Evolutionary conservation across 2,113 vertebrate genomes (phyloP).

Genomic region (Euleptes europaea): DNA sequence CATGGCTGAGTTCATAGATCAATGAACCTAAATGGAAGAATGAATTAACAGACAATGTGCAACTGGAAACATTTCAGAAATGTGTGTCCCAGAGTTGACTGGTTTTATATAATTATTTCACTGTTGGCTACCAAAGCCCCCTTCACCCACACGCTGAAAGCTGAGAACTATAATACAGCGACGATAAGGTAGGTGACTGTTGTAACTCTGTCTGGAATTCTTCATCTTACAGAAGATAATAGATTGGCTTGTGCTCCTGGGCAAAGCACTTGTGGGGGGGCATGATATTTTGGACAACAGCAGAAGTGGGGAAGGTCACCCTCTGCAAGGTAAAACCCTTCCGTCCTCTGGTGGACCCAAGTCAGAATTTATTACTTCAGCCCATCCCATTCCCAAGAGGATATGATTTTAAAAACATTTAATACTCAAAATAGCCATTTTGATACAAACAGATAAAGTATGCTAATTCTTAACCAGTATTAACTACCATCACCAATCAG

Average conservation of each 20-base stretch:
- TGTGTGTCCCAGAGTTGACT: not conserved
- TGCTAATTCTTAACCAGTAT: not conserved
- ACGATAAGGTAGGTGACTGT: not conserved
- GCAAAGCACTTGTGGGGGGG: too few species aligned
- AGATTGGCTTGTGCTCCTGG: too few species aligned
- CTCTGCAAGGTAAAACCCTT: too few species aligned
- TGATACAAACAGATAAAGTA: not conserved
- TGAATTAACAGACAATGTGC: not conserved
- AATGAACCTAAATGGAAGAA: not conserved
- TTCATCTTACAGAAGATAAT: not conserved
- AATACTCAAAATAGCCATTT: not conserved
- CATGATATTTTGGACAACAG: too few species aligned
- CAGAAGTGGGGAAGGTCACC: too few species aligned
- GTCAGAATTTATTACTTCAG: too few species aligned
- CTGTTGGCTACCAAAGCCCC: not conserved
- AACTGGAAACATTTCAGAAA: not conserved
- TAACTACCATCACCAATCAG: not conserved
- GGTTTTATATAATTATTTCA: not conserved
- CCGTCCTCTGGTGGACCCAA: too few species aligned
- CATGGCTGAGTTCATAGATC: rapidly evolving
- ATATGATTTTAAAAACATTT: not conserved
- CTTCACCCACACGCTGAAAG: not conserved
- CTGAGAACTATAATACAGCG: not conserved
- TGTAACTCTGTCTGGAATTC: not conserved
- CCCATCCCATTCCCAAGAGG: not conserved